phyloP scores from a whole-genome alignment of 37 sponge, comb jelly and placozoan genomes.

The Aphrocallistes beatrix region DNA sequence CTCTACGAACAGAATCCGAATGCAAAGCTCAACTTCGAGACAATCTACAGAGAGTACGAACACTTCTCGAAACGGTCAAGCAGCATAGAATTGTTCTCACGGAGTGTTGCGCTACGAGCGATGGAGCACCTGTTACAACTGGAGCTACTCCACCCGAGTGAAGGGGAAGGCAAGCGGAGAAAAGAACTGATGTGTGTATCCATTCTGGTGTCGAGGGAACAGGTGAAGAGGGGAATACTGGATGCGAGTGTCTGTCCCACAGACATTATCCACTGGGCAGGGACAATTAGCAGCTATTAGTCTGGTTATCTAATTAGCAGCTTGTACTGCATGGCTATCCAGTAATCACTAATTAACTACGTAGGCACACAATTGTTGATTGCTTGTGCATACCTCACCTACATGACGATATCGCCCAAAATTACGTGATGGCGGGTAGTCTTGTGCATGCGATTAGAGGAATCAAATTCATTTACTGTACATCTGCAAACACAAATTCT shows the following conservation, averaged over 20 bases:
- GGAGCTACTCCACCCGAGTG: not conserved
- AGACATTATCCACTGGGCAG: not conserved
- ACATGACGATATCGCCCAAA: too few relatives aligned
- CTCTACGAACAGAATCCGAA: not conserved
- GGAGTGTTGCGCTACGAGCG: not conserved
- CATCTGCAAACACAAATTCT: too few relatives aligned
- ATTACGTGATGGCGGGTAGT: too few relatives aligned
- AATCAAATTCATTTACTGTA: too few relatives aligned
- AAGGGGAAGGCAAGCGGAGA: not conserved
- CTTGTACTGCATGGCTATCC: too few relatives aligned
- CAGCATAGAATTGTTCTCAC: not conserved
- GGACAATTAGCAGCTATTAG: not conserved
- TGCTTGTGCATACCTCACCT: too few relatives aligned
- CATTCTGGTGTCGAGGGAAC: not conserved
- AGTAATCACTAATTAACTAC: too few relatives aligned
- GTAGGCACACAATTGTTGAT: too few relatives aligned
- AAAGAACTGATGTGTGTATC: not conserved
- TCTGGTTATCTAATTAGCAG: too few relatives aligned
- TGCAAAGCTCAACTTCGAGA: not conserved
- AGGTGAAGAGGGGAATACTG: slow-evolving; percentile 1
- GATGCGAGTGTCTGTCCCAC: not conserved
- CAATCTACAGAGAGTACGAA: not conserved
- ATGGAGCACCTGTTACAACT: not conserved
- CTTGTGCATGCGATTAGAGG: too few relatives aligned
- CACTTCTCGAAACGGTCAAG: not conserved